These are phyloP conservation scores for Chinchilla lanigera DNA, from an alignment of 2,113 vertebrate genomes.

Conservation along the genomic window DNA sequence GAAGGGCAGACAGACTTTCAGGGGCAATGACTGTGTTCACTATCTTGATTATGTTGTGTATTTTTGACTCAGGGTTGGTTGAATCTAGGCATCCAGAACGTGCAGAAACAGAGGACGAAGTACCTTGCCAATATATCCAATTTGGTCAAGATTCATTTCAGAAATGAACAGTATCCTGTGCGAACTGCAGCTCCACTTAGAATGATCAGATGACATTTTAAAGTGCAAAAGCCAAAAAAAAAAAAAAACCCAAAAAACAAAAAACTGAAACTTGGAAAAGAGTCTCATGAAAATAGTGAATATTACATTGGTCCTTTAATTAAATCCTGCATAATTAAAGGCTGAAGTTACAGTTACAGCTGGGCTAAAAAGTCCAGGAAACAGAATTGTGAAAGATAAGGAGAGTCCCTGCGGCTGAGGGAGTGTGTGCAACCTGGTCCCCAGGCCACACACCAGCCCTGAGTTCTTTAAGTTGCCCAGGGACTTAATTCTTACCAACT, in stretches of 20 bases:
- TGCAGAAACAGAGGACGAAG: neutral
- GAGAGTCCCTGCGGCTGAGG: neutral
- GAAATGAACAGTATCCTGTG: neutral
- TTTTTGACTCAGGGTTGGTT: neutral
- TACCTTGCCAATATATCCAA: neutral
- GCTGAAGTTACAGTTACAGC: neutral
- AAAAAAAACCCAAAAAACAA: no score
- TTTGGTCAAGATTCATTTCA: neutral
- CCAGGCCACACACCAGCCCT: neutral
- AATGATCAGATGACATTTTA: neutral
- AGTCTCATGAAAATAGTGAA: neutral
- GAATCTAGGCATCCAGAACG: neutral
- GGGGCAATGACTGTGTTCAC: no score
- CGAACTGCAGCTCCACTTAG: neutral
- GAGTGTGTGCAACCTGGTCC: neutral
- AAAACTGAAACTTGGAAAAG: neutral
- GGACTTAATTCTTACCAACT: slow-evolving; percentile 41
- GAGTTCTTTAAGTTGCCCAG: neutral
- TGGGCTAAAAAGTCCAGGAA: neutral
- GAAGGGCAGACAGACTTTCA: no score
- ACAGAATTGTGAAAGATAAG: neutral
- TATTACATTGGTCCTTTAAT: neutral
- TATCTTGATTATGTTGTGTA: no score
- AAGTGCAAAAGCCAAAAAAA: neutral
- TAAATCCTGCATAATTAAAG: neutral